Conservation (phyloP, 1,140 invertebrate genomes). For the Bombus vancouverensis region DNA sequence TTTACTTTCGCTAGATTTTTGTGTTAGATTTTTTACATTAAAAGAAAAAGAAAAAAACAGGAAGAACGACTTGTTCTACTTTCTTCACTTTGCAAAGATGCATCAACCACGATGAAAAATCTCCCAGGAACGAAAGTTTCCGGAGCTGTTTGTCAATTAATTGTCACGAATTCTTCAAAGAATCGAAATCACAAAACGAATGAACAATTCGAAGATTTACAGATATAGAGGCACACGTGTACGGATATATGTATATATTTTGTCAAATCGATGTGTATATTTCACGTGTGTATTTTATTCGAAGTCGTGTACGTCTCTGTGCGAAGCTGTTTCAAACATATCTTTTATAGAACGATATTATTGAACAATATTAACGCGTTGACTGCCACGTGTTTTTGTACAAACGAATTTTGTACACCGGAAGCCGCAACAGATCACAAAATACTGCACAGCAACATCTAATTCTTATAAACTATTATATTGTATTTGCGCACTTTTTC, state of each 20-base stretch:
- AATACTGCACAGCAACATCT: no score
- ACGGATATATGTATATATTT: constrained; percentile 29
- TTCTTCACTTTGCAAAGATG: background rate
- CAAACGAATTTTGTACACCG: no score
- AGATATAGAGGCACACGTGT: background rate
- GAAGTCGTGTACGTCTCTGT: background rate
- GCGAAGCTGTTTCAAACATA: constrained; percentile 1
- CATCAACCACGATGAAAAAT: background rate
- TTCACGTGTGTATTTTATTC: background rate
- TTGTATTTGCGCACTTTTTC: no score
- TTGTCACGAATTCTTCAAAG: constrained; percentile 1
- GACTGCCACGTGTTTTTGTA: no score
- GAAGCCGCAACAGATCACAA: no score
- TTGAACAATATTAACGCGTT: no score
- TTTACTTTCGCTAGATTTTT: background rate
- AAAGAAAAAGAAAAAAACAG: background rate
- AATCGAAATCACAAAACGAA: background rate
- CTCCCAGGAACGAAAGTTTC: background rate
- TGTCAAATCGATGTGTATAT: constrained; percentile 1
- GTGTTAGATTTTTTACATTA: background rate
- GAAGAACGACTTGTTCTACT: background rate
- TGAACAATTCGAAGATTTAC: background rate
- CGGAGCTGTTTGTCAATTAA: constrained; percentile 27
- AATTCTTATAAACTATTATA: no score
- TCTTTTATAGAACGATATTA: background rate